Conservation (phyloP, 2,113 vertebrate genomes). For the Bungarus multicinctus region DNA sequence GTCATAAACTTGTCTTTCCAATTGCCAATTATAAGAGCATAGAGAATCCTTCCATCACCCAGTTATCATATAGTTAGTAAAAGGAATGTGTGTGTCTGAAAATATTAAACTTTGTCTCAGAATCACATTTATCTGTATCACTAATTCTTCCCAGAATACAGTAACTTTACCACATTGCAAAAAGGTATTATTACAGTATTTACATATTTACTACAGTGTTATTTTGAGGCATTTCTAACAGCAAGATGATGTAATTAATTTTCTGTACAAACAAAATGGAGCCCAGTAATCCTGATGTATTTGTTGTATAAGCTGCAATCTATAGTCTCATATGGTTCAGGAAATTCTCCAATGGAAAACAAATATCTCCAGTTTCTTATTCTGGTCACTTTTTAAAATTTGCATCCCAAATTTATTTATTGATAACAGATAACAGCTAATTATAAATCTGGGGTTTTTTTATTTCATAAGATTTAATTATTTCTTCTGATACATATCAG, state of each 20-base stretch:
- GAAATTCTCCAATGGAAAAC: not conserved
- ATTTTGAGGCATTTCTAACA: not conserved
- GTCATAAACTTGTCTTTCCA: not conserved
- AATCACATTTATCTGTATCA: not conserved
- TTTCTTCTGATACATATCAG: not conserved
- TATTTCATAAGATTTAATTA: not conserved
- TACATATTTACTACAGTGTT: not conserved
- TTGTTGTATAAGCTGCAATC: not conserved
- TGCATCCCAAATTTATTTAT: not conserved
- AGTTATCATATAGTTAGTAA: not conserved
- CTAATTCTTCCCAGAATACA: not conserved
- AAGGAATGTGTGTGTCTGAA: not conserved
- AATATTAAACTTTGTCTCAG: not conserved
- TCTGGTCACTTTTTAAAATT: not conserved
- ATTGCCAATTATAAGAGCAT: not conserved
- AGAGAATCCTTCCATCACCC: not conserved
- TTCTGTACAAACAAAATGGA: not conserved
- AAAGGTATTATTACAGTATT: not conserved
- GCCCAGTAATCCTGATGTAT: not conserved
- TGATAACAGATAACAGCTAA: not conserved
- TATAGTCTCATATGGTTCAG: not conserved
- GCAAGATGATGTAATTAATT: not conserved
- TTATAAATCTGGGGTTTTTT: not conserved
- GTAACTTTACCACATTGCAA: not conserved
- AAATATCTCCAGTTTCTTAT: not conserved